Conservation (phyloP, 2,888 invertebrate genomes). For the Aspidapion aeneum region DNA sequence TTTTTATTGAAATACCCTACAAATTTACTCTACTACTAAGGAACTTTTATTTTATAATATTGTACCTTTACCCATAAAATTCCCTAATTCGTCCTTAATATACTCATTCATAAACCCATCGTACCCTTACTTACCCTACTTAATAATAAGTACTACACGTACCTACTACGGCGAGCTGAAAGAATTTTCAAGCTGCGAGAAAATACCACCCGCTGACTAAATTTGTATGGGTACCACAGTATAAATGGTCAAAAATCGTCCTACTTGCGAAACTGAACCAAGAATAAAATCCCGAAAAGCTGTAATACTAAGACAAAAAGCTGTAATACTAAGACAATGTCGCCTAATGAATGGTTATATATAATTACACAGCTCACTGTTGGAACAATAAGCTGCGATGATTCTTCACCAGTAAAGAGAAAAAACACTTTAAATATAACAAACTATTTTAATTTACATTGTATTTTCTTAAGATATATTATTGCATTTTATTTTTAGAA, state of each 20-base stretch:
- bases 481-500: neutral
- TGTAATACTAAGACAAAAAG: no score
- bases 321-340: no score
- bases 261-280: slow-evolving; percentile 3
- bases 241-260: neutral
- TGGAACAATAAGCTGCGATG: no score
- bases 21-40: no score
- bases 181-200: neutral
- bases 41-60: slow-evolving; percentile 12
- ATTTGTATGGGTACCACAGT: neutral
- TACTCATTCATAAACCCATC: slow-evolving; percentile 6
- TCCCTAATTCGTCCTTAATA: neutral
- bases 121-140: neutral
- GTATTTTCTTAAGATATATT: neutral
- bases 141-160: slow-evolving; percentile 8
- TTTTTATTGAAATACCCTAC: no score
- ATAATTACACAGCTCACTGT: no score
- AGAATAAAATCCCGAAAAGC: slow-evolving; percentile 1
- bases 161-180: neutral
- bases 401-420: no score
- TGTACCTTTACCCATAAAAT: slow-evolving; percentile 9
- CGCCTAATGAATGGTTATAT: no score
- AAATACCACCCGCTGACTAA: neutral
- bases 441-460: neutral
- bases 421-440: neutral